phyloP scores from a whole-genome alignment of 2,113 vertebrate species.

The Cepphus grylle region DNA sequence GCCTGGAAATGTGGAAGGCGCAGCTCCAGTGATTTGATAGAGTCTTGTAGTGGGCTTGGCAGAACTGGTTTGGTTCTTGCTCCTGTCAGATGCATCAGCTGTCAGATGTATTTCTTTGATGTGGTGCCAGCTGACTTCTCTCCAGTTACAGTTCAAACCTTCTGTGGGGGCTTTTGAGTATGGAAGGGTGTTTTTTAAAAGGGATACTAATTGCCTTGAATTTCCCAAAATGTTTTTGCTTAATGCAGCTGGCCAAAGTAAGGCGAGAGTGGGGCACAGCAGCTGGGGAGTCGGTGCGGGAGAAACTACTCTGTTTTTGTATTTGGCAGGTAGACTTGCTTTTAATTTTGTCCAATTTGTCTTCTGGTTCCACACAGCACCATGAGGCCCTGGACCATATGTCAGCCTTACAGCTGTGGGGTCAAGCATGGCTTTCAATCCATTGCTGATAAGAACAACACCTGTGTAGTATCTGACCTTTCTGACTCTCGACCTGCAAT shows the following conservation, averaged over 20 bases:
- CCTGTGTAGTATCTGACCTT: background rate
- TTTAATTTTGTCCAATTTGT: background rate
- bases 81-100: background rate
- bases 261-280: background rate
- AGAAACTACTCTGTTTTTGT: background rate
- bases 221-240: background rate
- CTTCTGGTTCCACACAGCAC: background rate
- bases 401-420: background rate
- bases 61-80: background rate
- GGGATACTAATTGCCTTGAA: background rate
- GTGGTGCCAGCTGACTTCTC: background rate
- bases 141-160: background rate
- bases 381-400: accelerated
- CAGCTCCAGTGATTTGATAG: background rate
- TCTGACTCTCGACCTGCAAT: background rate
- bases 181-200: background rate
- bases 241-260: background rate
- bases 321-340: background rate
- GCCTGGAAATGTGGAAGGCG: background rate
- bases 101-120: background rate
- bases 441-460: background rate
- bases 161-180: background rate
- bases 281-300: background rate
- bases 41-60: background rate
- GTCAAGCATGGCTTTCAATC: background rate